A percentile compares a stretch with the other conserved stretches of the same genome.
Evolutionary conservation across 2,888 invertebrate species (phyloP).

Genomic region (Tridacna gigas): DNA sequence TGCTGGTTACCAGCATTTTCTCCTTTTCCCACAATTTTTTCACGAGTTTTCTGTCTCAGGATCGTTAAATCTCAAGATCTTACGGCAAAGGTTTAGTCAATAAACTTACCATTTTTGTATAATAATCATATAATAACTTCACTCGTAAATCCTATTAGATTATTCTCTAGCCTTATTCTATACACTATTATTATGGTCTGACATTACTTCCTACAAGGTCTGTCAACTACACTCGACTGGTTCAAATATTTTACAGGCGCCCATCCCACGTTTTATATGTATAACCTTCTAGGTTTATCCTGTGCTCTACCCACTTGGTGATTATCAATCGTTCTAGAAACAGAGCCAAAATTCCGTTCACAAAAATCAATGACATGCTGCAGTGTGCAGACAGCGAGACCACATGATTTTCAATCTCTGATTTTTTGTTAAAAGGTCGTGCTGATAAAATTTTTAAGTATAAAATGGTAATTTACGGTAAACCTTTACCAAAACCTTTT

Average conservation of each 20-base stretch:
- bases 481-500: no score
- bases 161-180: no score
- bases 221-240: background rate
- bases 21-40: background rate
- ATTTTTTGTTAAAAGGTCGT: background rate
- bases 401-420: background rate
- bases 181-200: no score
- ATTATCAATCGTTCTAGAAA: background rate
- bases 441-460: no score
- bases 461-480: no score
- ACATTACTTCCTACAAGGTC: no score
- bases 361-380: slow-evolving; percentile 9
- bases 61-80: no score
- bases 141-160: background rate
- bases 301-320: background rate
- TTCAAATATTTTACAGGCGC: background rate
- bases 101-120: background rate
- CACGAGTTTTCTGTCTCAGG: no score
- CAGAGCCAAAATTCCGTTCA: background rate
- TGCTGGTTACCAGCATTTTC: background rate
- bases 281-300: background rate
- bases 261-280: background rate
- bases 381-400: background rate
- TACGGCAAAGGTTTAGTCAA: background rate
- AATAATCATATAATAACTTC: background rate